phyloP scores from a whole-genome alignment of 92 coral and sea anemone species.

The Anthopleura xanthogrammica region DNA sequence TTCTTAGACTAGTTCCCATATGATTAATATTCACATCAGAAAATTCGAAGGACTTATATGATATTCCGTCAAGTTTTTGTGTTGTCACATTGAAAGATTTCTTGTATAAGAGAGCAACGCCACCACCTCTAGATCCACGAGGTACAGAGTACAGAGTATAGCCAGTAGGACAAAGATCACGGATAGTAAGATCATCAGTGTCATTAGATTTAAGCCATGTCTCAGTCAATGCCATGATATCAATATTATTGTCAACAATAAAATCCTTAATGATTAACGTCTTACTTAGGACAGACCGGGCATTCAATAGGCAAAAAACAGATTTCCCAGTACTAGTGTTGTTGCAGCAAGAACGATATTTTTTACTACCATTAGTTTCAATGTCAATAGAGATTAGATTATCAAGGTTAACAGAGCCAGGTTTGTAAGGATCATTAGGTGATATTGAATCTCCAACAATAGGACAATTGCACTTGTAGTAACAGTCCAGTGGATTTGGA shows the following conservation, averaged over 20 bases:
- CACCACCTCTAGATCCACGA: conserved; percentile 48
- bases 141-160: conserved; percentile 30
- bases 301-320: too few species aligned
- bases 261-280: too few species aligned
- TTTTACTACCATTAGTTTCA: too few species aligned
- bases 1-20: conserved; percentile 1
- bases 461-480: too few species aligned
- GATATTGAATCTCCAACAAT: too few species aligned
- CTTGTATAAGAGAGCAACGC: conserved; percentile 21
- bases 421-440: too few species aligned
- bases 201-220: conserved; percentile 30
- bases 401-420: too few species aligned
- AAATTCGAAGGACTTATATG: conserved; percentile 19
- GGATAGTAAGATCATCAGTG: conserved; percentile 28
- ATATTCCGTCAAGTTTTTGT: not conserved
- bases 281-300: too few species aligned
- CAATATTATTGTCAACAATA: not conserved
- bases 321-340: too few species aligned
- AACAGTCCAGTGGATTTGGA: too few species aligned
- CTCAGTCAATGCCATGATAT: conserved; percentile 31
- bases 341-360: too few species aligned
- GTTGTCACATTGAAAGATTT: not conserved
- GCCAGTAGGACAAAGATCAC: conserved; percentile 47
- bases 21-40: conserved; percentile 17
- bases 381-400: too few species aligned